A percentile compares a stretch with the other conserved stretches of the same genome.
phyloP scores from a whole-genome alignment of 2,797 vertebrate species.

The Cyclura pinguis region DNA sequence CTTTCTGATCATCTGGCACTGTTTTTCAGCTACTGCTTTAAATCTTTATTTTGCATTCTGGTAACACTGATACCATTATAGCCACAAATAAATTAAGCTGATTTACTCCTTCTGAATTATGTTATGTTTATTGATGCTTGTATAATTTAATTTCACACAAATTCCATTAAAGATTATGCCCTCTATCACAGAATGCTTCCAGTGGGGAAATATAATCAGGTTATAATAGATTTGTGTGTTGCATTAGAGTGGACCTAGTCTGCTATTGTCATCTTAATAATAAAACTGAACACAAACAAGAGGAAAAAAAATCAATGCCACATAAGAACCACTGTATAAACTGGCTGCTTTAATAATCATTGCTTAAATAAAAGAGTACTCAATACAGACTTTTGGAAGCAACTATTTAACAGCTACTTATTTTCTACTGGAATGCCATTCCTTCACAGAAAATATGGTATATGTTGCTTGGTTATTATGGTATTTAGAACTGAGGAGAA shows the following conservation, averaged over 20 bases:
- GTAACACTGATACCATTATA: conserved; percentile 83
- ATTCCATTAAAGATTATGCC: conserved; percentile 91
- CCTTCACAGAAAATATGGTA: conserved; percentile 40
- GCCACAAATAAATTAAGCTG: conserved; percentile 89
- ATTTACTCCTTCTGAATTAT: conserved; percentile 92
- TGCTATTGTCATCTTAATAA: conserved; percentile 88
- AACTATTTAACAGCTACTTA: conserved; percentile 66
- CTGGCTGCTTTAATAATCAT: conserved; percentile 81
- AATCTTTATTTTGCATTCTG: conserved; percentile 84
- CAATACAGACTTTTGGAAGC: conserved; percentile 57
- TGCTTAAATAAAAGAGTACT: conserved; percentile 73
- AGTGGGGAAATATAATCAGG: conserved; percentile 87
- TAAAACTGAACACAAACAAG: conserved; percentile 80
- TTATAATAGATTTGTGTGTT: conserved; percentile 92
- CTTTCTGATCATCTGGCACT: conserved; percentile 88
- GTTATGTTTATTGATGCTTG: conserved; percentile 92
- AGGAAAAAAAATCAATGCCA: conserved; percentile 86
- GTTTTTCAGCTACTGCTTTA: conserved; percentile 85
- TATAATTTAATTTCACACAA: conserved; percentile 94
- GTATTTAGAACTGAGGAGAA: conserved; percentile 4
- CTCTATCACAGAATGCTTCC: conserved; percentile 82
- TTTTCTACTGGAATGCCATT: conserved; percentile 53
- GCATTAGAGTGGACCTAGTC: conserved; percentile 85
- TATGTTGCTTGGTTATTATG: conserved; percentile 54
- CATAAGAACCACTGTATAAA: conserved; percentile 79